Evolutionary conservation across 2,113 vertebrate species (phyloP).

Genomic region (Silurus meridionalis): DNA sequence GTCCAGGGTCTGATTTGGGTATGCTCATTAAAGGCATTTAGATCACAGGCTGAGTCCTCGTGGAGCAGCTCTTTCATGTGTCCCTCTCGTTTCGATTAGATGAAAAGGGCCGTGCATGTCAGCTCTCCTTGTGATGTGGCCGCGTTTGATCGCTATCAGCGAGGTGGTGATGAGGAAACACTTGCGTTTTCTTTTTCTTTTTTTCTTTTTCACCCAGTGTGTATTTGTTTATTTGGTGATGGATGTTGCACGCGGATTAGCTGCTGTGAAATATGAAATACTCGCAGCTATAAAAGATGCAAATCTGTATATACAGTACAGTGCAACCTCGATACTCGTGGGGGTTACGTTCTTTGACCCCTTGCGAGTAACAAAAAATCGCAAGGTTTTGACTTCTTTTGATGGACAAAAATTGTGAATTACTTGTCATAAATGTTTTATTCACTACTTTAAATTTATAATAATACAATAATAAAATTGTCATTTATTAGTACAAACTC

Average conservation of each 20-base stretch:
- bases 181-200: not conserved
- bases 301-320: too few relatives aligned
- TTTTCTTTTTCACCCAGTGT: not conserved
- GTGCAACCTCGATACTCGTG: too few relatives aligned
- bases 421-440: too few relatives aligned
- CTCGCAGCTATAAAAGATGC: not conserved
- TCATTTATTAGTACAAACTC: too few relatives aligned
- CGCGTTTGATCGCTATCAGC: constrained; percentile 62
- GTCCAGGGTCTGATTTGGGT: constrained; percentile 57
- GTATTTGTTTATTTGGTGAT: constrained; percentile 4
- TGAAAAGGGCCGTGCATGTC: constrained; percentile 61
- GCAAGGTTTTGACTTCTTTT: too few relatives aligned
- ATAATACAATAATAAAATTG: too few relatives aligned
- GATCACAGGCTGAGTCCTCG: constrained; percentile 66
- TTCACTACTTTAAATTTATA: too few relatives aligned
- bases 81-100: constrained; percentile 68
- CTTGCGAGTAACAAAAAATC: too few relatives aligned
- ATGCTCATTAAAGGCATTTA: constrained; percentile 66
- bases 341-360: too few relatives aligned
- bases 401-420: too few relatives aligned
- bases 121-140: constrained; percentile 36
- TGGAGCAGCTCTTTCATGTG: constrained; percentile 67
- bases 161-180: constrained; percentile 54
- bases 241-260: not conserved
- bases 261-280: not conserved